Percentiles rank a stretch among this genome's conserved stretches.
phyloP scores from a whole-genome alignment of 2,888 invertebrate species.

The Meloe dianella region DNA sequence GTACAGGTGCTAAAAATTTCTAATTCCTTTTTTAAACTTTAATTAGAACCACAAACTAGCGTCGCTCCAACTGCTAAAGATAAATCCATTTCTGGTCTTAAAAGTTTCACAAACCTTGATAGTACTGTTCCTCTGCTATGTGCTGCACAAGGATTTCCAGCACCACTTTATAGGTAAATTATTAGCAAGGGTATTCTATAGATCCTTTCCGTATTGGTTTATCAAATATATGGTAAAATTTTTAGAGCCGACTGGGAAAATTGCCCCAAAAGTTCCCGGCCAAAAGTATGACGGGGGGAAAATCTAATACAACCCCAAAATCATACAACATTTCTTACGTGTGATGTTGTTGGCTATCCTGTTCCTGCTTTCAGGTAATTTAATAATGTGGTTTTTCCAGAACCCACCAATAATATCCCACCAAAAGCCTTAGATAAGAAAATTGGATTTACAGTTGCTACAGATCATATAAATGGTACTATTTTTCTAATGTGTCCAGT shows the following conservation, averaged over 20 bases:
- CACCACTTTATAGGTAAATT: constrained; percentile 61
- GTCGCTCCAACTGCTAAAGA: constrained; percentile 60
- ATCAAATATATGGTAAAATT: constrained; percentile 16
- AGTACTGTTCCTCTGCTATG: constrained; percentile 59
- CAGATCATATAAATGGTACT: constrained; percentile 54
- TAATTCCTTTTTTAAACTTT: constrained; percentile 16
- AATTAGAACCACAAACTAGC: constrained; percentile 60
- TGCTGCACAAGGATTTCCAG: constrained; percentile 64
- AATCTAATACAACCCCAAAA: constrained; percentile 63
- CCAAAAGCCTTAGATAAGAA: constrained; percentile 63
- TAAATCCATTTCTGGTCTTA: constrained; percentile 59
- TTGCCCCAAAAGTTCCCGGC: constrained; percentile 66
- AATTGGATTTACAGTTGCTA: constrained; percentile 62
- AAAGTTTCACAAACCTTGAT: constrained; percentile 50
- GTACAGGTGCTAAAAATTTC: constrained; percentile 63
- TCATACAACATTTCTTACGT: constrained; percentile 67
- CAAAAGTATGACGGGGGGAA: constrained; percentile 65
- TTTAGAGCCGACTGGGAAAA: constrained; percentile 68
- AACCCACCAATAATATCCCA: constrained; percentile 72
- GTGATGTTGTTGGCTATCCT: constrained; percentile 74
- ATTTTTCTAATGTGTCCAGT: constrained; percentile 62
- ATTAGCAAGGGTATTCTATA: constrained; percentile 64
- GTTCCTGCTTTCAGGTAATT: constrained; percentile 73
- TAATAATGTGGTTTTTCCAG: constrained; percentile 53
- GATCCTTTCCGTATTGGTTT: constrained; percentile 12